Conservation (phyloP, 2,888 invertebrate species). For the Steinernema scapterisci region DNA sequence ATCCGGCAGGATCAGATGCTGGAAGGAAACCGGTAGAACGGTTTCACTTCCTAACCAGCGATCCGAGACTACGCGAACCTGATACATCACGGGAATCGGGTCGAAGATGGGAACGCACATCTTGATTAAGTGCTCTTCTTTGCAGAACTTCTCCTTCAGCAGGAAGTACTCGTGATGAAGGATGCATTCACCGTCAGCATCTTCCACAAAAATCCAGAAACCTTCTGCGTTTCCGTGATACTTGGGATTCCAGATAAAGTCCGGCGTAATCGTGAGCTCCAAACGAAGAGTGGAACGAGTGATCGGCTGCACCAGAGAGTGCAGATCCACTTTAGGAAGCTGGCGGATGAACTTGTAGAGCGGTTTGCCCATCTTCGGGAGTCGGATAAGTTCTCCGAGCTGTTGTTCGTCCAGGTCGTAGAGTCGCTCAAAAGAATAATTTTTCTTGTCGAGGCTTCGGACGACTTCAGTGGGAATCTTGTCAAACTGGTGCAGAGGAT, state of each 20-base stretch:
- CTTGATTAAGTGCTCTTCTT: conserved; percentile 93
- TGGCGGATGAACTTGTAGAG: conserved; percentile 95
- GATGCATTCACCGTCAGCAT: conserved; percentile 75
- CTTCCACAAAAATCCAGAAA: conserved; percentile 75
- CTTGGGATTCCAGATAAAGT: conserved; percentile 98
- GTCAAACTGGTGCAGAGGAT: conserved; percentile 88
- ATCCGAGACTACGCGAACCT: conserved; percentile 75
- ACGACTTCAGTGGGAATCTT: conserved; percentile 91
- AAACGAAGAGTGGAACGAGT: conserved; percentile 86
- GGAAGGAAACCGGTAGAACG: conserved; percentile 87
- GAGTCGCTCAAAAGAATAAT: conserved; percentile 74
- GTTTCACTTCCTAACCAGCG: conserved; percentile 70
- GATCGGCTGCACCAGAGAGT: conserved; percentile 96
- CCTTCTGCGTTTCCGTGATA: conserved; percentile 74
- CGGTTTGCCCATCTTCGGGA: conserved; percentile 89
- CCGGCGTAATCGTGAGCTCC: conserved; percentile 94
- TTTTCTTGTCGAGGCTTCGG: conserved; percentile 95
- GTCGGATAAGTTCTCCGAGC: conserved; percentile 86
- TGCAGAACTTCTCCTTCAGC: conserved; percentile 85
- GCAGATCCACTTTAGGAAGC: conserved; percentile 91
- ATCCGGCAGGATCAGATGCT: conserved; percentile 94
- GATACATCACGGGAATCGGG: conserved; percentile 96
- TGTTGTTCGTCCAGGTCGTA: conserved; percentile 96
- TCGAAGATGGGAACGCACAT: conserved; percentile 98
- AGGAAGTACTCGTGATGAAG: conserved; percentile 95